Conservation (phyloP, 2,797 vertebrate species). For the Zenarchopterus dispar region DNA sequence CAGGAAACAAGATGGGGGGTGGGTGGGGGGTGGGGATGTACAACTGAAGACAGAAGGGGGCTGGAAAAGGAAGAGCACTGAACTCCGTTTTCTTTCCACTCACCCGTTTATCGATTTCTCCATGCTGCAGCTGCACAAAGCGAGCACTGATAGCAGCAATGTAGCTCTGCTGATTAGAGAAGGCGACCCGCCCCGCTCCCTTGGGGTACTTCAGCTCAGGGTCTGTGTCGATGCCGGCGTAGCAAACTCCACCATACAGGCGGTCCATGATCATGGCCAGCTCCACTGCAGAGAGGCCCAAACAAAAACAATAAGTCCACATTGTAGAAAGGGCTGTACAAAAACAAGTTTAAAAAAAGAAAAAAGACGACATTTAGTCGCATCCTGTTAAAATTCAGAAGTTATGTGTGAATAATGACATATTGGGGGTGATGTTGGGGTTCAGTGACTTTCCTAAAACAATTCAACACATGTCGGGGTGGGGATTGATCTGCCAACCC, state of each 20-base stretch:
- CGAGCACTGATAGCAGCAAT: slow-evolving; percentile 99
- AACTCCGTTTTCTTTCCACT: slow-evolving; percentile 69
- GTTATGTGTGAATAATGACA: too few species aligned
- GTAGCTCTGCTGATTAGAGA: slow-evolving; percentile 99
- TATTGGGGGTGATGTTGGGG: too few species aligned
- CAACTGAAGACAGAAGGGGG: slow-evolving; percentile 27
- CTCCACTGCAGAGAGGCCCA: slow-evolving; percentile 86
- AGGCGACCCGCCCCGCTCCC: slow-evolving; percentile 97
- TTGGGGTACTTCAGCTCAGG: slow-evolving; percentile 99
- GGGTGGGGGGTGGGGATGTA: background rate
- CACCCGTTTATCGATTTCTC: slow-evolving; percentile 99
- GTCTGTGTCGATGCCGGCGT: slow-evolving; percentile 98
- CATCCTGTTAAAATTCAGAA: too few species aligned
- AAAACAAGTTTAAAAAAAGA: too few species aligned
- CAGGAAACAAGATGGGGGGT: slow-evolving; percentile 34
- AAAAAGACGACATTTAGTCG: too few species aligned
- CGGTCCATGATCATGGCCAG: slow-evolving; percentile 99
- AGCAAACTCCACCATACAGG: slow-evolving; percentile 98
- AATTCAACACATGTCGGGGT: too few species aligned
- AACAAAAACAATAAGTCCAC: background rate
- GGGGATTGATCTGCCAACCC: too few species aligned
- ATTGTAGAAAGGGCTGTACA: too few species aligned
- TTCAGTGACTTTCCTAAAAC: too few species aligned
- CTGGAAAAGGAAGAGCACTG: slow-evolving; percentile 23
- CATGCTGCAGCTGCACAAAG: slow-evolving; percentile 99